A percentile compares a stretch with the other conserved stretches of the same genome.
Conservation (phyloP, 2,888 invertebrate genomes). For the Phasia obesa region DNA sequence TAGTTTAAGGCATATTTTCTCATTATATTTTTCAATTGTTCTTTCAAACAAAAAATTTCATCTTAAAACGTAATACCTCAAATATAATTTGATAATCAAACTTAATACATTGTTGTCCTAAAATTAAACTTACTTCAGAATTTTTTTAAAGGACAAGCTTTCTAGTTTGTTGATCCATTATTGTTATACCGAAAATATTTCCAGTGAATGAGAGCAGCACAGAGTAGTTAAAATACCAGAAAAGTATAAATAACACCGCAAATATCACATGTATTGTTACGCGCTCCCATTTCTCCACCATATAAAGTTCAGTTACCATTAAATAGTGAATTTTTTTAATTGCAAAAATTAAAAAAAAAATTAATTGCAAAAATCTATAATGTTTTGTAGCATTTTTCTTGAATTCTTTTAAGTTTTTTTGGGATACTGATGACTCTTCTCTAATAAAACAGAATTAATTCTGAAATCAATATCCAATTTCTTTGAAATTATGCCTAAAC, state of each 20-base stretch:
- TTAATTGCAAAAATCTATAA: constrained; percentile 84
- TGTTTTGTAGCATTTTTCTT: constrained; percentile 79
- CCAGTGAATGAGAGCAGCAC: constrained; percentile 81
- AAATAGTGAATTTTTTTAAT: too few relatives aligned
- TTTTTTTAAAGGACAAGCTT: too few relatives aligned
- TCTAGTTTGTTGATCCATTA: constrained; percentile 71
- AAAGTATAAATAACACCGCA: constrained; percentile 79
- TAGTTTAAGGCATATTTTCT: too few relatives aligned
- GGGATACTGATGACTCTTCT: too few relatives aligned
- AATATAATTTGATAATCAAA: neutral
- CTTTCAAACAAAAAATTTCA: too few relatives aligned
- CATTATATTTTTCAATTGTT: too few relatives aligned
- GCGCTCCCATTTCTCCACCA: constrained; percentile 89
- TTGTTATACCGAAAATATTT: constrained; percentile 75
- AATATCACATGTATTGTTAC: constrained; percentile 84
- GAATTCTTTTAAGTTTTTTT: too few relatives aligned
- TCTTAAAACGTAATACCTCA: too few relatives aligned
- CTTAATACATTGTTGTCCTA: constrained; percentile 18
- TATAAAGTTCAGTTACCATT: constrained; percentile 87
- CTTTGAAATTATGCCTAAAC: too few relatives aligned
- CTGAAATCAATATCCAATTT: too few relatives aligned
- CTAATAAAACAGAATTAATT: too few relatives aligned
- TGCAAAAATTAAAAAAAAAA: too few relatives aligned
- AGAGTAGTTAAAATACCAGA: constrained; percentile 82
- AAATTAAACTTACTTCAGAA: constrained; percentile 6